A percentile compares a stretch with the other conserved stretches of the same genome.
Conservation (phyloP, 2,113 vertebrate genomes). For the Syrmaticus mikado region DNA sequence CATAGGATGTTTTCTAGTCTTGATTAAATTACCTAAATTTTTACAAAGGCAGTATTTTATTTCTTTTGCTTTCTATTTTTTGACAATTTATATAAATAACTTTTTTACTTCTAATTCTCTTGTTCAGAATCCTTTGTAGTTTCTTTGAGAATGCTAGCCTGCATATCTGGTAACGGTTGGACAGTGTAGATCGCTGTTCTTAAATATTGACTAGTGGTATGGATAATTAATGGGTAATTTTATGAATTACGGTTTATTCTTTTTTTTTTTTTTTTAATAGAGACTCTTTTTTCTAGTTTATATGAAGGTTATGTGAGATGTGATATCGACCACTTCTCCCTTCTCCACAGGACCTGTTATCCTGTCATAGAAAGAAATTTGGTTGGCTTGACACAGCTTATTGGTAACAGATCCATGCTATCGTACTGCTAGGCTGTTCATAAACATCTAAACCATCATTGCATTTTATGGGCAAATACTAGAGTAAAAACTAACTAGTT, state of each 20-base stretch:
- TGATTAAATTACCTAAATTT: background rate
- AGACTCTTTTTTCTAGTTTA: background rate
- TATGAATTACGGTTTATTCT: background rate
- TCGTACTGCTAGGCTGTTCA: background rate
- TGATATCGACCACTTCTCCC: background rate
- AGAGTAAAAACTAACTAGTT: background rate
- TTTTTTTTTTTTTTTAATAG: background rate
- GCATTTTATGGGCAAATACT: background rate
- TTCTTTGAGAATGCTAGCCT: background rate
- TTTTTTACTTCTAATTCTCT: background rate
- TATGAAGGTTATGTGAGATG: background rate
- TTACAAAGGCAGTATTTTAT: background rate
- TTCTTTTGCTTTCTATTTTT: background rate
- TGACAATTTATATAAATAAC: background rate
- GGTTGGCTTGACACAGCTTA: background rate
- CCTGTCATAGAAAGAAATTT: background rate
- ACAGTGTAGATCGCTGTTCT: background rate
- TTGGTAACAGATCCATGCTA: background rate
- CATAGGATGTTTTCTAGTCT: background rate
- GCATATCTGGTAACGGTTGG: background rate
- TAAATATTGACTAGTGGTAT: background rate
- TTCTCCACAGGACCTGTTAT: conserved; percentile 10
- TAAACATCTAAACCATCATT: background rate
- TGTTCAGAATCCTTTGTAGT: background rate
- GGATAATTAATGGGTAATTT: background rate